Evolutionary conservation across 1,140 invertebrate species (phyloP).

Genomic region (Oncopodura yosiiana): DNA sequence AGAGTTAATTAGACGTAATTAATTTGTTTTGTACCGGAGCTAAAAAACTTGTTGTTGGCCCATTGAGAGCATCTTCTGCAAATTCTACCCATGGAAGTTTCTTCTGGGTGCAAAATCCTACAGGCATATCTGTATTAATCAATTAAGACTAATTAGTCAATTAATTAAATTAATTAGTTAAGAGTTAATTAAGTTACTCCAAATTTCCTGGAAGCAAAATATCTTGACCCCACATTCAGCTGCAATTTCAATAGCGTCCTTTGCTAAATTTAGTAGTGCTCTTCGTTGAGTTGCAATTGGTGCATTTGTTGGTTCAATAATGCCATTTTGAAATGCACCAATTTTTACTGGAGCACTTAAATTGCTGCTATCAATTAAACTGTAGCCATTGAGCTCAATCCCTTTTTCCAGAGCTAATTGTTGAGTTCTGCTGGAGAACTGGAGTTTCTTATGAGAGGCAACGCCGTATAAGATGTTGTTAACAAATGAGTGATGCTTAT

Average conservation of each 20-base stretch:
- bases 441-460: no score
- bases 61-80: constrained; percentile 14
- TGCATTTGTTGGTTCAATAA: not conserved
- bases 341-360: no score
- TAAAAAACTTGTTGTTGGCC: constrained; percentile 2
- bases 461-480: no score
- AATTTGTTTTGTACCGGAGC: not conserved
- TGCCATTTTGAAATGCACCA: constrained; percentile 11
- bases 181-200: constrained; percentile 8
- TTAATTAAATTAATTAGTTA: not conserved
- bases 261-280: not conserved
- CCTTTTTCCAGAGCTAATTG: no score
- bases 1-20: no score
- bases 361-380: no score
- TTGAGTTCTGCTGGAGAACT: no score
- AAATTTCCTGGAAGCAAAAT: constrained; percentile 22
- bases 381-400: no score
- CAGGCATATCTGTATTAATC: constrained; percentile 13
- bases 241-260: not conserved
- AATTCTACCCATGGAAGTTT: constrained; percentile 25
- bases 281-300: not conserved
- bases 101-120: constrained; percentile 19
- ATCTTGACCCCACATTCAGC: constrained; percentile 1
- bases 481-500: no score
- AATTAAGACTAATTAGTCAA: not conserved